Percentiles rank a stretch among this genome's conserved stretches.
These are phyloP conservation scores for Tachuris rubrigastra DNA, from an alignment of 2,113 vertebrate genomes.

Conservation along the genomic window DNA sequence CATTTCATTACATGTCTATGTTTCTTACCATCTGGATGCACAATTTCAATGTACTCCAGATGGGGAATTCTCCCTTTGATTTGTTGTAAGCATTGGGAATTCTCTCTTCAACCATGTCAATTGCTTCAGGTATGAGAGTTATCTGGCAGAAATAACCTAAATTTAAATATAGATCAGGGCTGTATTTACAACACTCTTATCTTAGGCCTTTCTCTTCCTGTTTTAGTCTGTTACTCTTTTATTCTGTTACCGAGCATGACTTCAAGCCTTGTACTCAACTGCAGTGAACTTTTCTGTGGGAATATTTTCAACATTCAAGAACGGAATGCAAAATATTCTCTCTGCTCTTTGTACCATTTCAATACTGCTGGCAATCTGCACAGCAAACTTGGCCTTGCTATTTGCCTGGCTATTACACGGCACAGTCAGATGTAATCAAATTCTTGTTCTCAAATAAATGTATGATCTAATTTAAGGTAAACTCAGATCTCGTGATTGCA, in stretches of 20 bases:
- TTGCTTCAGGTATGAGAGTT: background rate
- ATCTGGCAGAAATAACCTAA: background rate
- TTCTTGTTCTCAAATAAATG: conserved; percentile 39
- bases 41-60: background rate
- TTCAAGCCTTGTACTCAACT: background rate
- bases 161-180: background rate
- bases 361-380: background rate
- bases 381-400: background rate
- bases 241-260: background rate
- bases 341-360: conserved; percentile 7
- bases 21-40: background rate
- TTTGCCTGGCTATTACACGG: background rate
- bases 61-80: background rate
- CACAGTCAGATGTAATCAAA: background rate
- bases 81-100: background rate
- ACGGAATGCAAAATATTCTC: conserved; percentile 27
- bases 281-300: conserved; percentile 3
- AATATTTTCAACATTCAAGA: conserved; percentile 26
- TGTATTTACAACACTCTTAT: background rate
- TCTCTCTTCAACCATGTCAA: background rate
- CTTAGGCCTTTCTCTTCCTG: background rate
- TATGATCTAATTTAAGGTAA: conserved; percentile 39
- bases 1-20: background rate
- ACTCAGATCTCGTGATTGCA: conserved; percentile 5
- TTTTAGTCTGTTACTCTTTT: background rate